These are phyloP conservation scores for Thymelicus acteon DNA, from an alignment of 2,888 invertebrate species.

Conservation along the genomic window DNA sequence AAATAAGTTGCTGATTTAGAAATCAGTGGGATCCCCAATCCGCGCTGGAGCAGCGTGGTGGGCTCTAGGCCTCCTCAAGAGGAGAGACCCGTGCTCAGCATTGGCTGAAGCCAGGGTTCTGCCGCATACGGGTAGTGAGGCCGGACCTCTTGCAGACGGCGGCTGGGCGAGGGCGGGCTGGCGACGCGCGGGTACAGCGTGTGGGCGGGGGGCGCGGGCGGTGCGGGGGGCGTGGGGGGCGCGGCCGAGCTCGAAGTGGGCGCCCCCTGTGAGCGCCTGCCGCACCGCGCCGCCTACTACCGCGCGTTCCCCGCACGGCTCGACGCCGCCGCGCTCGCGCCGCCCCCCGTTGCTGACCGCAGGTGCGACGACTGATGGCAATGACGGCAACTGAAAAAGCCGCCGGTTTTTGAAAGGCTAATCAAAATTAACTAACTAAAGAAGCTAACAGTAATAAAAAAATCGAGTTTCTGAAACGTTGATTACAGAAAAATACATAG, in stretches of 20 bases:
- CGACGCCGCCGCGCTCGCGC: conserved; percentile 84
- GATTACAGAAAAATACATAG: too few species aligned
- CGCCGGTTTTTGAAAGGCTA: too few species aligned
- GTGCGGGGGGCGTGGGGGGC: conserved; percentile 80
- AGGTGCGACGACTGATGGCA: conserved; percentile 62
- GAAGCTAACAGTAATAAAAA: too few species aligned
- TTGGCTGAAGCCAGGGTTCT: too few species aligned
- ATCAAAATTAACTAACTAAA: too few species aligned
- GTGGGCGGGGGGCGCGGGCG: conserved; percentile 64
- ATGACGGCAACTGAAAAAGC: too few species aligned
- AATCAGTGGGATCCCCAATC: too few species aligned
- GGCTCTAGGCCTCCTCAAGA: too few species aligned
- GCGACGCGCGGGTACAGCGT: conserved; percentile 75
- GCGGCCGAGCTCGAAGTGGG: conserved; percentile 89
- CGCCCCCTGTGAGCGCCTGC: conserved; percentile 91
- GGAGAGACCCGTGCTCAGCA: too few species aligned
- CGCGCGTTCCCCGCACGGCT: conserved; percentile 95
- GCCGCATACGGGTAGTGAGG: not conserved
- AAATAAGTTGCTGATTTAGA: too few species aligned
- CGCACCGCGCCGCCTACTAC: conserved; percentile 89
- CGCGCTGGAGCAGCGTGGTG: too few species aligned
- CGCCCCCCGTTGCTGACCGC: conserved; percentile 70
- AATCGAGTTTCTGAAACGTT: too few species aligned
- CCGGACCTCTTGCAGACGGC: conserved; percentile 64
- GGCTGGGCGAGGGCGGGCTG: conserved; percentile 73